Conservation (phyloP, 2,113 vertebrate genomes). For the Jaculus jaculus region DNA sequence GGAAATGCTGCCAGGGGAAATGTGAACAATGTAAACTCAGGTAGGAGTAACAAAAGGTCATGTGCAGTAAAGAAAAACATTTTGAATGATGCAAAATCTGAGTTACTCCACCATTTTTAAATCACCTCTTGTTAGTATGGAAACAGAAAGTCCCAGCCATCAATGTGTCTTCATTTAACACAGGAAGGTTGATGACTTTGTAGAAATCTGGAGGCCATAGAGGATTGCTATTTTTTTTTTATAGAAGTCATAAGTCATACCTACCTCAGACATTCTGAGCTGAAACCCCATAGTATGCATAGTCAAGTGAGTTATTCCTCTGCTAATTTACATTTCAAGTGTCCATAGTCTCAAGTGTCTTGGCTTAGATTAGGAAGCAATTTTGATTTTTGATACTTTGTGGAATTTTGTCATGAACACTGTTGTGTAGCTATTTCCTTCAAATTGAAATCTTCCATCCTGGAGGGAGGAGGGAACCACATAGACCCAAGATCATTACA, state of each 20-base stretch:
- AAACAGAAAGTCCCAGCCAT: neutral
- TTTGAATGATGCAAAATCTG: neutral
- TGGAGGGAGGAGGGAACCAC: neutral
- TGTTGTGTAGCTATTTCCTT: neutral
- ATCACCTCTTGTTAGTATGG: neutral
- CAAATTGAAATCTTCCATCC: neutral
- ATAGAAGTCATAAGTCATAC: neutral
- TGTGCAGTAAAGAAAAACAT: neutral
- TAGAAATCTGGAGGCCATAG: neutral
- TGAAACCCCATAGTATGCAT: neutral
- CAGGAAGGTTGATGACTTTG: neutral
- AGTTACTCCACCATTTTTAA: neutral
- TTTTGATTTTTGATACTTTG: constrained; percentile 31
- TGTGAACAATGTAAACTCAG: neutral
- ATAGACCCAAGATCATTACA: no score
- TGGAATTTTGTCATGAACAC: neutral
- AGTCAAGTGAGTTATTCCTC: neutral
- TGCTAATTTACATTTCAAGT: neutral
- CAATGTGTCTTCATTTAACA: neutral
- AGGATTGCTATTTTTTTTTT: neutral
- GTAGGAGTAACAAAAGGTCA: neutral
- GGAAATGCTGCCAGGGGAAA: neutral
- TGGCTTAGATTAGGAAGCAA: neutral
- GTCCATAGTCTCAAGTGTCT: neutral
- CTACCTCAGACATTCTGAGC: neutral